Base-by-base conservation (phyloP, 2,888 invertebrate species). In the Agrochola circellaris region DNA sequence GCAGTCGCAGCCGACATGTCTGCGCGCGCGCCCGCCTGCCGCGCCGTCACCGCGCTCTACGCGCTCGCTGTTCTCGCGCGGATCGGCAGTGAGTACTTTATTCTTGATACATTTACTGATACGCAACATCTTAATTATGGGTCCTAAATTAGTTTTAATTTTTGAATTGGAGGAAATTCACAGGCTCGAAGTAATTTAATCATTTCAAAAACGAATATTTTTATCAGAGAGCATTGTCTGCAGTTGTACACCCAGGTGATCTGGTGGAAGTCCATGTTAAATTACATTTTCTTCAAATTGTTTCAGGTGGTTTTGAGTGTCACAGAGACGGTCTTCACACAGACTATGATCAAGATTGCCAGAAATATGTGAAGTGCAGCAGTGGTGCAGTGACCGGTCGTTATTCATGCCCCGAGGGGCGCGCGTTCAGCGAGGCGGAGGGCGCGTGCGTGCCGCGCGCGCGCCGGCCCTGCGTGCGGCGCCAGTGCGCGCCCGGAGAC, bases 1-100 rank as follows among this genome's bases (percentile, higher is more conserved):
- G 86, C 95, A 95, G 94, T 95, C 94, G 94, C 93, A 92, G 92
- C 92, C 94, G 94, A 93, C 91, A 96, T 96, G 96, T 93, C 93
- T 93, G 94, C 95, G 94, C 93, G 94, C 89, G 93, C 94, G 94
- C 94, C 89, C 88, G 94, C 88, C 84, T 87, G 81, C 45, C 70
- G 70, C 66, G 70, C 81, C 77, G 78, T 79, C 85, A 73, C 85
- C 84, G 86, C 88, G 86, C 75, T 88, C 60, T 72, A 30, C 83
- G 84, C 90, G 85, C 85, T 88, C 87, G 78, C 89, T 71, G 75
- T 86, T 69, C 77, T 91, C 86, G 86, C 88, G 86, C 87, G 90
- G 81, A 87, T 92, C 87, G 89, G 88, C 87, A 88, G 96, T 96
- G 90, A 95, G 95, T 95, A 77, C 34, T 61, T 30, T 66, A 48